Percentiles rank a stretch among this genome's conserved stretches.
These are phyloP conservation scores for Synergus umbraculus DNA, from an alignment of 2,888 invertebrate genomes.

Conservation along the genomic window DNA sequence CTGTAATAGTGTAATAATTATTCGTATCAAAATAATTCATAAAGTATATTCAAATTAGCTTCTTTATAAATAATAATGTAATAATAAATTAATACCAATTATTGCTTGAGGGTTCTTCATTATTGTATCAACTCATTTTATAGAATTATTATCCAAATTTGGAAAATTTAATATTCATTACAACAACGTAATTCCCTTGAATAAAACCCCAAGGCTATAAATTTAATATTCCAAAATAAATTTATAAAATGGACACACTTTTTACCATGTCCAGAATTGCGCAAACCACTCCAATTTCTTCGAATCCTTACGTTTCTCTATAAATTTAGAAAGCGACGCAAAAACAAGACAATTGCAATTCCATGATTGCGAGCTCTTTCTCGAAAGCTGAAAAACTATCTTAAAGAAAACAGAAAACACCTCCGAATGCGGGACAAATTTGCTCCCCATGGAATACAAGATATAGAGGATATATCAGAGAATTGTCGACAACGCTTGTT, in stretches of 20 bases:
- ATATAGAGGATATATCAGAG: conserved; percentile 30
- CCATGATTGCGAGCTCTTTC: neutral
- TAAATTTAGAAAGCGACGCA: too few species aligned
- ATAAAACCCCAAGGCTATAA: neutral
- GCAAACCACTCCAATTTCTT: too few species aligned
- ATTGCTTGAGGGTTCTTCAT: neutral
- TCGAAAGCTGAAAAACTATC: neutral
- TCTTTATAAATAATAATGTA: neutral
- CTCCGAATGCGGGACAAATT: neutral
- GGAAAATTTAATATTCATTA: neutral
- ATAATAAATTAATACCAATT: neutral
- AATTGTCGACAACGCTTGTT: conserved; percentile 47
- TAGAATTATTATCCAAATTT: neutral
- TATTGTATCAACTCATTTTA: neutral
- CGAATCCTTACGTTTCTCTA: too few species aligned
- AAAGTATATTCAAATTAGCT: neutral
- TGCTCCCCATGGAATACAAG: neutral
- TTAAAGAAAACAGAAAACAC: neutral
- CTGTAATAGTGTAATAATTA: neutral
- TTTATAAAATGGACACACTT: too few species aligned
- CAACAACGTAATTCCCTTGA: neutral
- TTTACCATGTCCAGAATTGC: too few species aligned
- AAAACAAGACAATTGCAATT: neutral
- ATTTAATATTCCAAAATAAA: neutral
- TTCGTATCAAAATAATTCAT: neutral